phyloP scores from a whole-genome alignment of 2,888 invertebrate species.

The Ceraclea dissimilis region DNA sequence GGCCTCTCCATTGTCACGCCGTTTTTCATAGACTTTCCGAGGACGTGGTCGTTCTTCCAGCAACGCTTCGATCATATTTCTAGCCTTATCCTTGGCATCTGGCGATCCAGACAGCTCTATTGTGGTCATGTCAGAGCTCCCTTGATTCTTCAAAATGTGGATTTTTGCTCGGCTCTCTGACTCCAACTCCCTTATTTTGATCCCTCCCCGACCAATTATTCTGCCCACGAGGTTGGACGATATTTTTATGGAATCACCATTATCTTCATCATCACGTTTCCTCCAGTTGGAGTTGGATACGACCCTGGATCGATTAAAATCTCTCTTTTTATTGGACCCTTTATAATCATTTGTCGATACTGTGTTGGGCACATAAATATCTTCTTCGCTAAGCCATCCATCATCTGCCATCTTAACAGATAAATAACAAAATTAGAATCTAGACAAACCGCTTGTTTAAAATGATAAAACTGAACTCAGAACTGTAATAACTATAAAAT shows the following conservation, averaged over 20 bases:
- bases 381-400: neutral
- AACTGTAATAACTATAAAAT: too few species aligned
- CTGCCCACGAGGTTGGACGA: conserved; percentile 37
- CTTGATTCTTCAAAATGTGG: conserved; percentile 45
- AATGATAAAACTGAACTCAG: too few species aligned
- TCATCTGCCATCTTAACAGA: neutral
- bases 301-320: neutral
- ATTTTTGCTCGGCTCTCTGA: conserved; percentile 65
- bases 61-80: conserved; percentile 36
- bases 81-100: conserved; percentile 44
- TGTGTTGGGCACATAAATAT: too few species aligned
- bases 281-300: too few species aligned
- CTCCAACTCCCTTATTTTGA: conserved; percentile 75
- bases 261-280: neutral
- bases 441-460: too few species aligned
- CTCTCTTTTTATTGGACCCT: too few species aligned
- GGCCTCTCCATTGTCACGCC: too few species aligned
- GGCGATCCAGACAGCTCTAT: conserved; percentile 46
- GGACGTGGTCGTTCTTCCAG: conserved; percentile 28
- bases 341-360: neutral
- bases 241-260: conserved; percentile 11
- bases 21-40: neutral
- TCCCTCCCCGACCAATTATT: conserved; percentile 73
- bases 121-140: conserved; percentile 33
- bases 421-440: too few species aligned